These are phyloP conservation scores for Melanostoma scalare DNA, from an alignment of 2,888 invertebrate genomes.

Conservation along the genomic window DNA sequence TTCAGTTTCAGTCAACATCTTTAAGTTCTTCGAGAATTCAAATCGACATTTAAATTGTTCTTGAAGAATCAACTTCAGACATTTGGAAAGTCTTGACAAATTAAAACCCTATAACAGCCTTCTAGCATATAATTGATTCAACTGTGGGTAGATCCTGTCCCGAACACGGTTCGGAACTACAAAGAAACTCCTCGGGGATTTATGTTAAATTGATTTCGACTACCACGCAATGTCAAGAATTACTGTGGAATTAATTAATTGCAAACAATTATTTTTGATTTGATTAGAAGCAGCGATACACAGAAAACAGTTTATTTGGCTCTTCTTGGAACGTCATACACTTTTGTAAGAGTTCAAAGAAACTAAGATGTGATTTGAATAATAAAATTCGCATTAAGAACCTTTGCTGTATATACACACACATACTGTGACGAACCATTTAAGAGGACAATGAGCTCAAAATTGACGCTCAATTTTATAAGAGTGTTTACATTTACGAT, in stretches of 20 bases:
- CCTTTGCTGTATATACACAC: neutral
- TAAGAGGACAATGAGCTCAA: slow-evolving; percentile 46
- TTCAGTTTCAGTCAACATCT: too few species aligned
- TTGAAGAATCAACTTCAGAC: neutral
- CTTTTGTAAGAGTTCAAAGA: slow-evolving; percentile 48
- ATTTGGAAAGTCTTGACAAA: neutral
- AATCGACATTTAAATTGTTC: neutral
- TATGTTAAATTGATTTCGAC: slow-evolving; percentile 57
- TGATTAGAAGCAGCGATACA: slow-evolving; percentile 7
- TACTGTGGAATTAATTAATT: slow-evolving; percentile 67
- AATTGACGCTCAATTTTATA: slow-evolving; percentile 50
- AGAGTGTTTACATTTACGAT: slow-evolving; percentile 9
- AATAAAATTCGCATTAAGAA: slow-evolving; percentile 61
- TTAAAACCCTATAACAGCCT: neutral
- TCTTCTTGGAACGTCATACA: slow-evolving; percentile 1
- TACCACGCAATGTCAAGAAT: slow-evolving; percentile 53
- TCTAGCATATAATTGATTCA: slow-evolving; percentile 44
- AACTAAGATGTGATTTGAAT: slow-evolving; percentile 67
- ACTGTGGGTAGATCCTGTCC: slow-evolving; percentile 52
- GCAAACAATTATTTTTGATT: slow-evolving; percentile 68
- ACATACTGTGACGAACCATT: slow-evolving; percentile 30
- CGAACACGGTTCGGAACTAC: neutral
- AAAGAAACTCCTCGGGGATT: slow-evolving; percentile 38
- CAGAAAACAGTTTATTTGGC: neutral
- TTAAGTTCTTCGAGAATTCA: neutral